Base-by-base conservation (phyloP, 2,113 vertebrate genomes). In the Nasalis larvatus region DNA sequence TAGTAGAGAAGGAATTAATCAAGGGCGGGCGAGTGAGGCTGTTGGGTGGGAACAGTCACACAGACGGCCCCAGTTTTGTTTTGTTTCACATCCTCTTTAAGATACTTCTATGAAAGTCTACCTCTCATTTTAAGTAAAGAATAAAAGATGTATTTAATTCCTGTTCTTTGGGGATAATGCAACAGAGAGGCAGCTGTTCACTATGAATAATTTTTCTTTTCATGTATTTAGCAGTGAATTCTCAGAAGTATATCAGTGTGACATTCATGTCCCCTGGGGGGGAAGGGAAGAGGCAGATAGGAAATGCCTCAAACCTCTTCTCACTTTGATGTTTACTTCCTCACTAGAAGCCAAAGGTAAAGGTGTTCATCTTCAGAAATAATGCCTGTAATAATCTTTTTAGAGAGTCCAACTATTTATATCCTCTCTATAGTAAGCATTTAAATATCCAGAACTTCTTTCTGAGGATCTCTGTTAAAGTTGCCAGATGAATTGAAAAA, bases 101-200 rank as follows among this genome's bases (percentile, higher is more conserved):
- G 98, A 95, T 98, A 97, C 93, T 98, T 98, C 97, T 94, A 74
- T 98, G 98, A 96, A 98, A 98, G 97, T 97, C 99, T 99, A 99
- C 98, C 99, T 99, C 99, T 98, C 96, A 96, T 97, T 98, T 98
- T 98, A 98, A 97, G 97, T 93, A 98, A 98, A 96, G 95, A 94
- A 94, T 96, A 82, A 91, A 97, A 97, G 98, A 97, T 96, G 92
- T 97, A 97, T 98, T 95, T 85, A 47, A n/a, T 96, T 96, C 27
- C 93, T 96, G 98, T 98, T 98, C 96, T 87, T 97, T 98, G 98
- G 90, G 96, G 95, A 97, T 97, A 97, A 98, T 96, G 97, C 97
- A 98, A 98, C 86, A 96, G 84, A 98, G 97, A 98, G 97, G 96
- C 96, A 98, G 91, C 83, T 86, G 42, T 96, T 97, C 60, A 97